Base-by-base conservation (phyloP, 92 coral and sea anemone species). In the Virgularia gustaviana region DNA sequence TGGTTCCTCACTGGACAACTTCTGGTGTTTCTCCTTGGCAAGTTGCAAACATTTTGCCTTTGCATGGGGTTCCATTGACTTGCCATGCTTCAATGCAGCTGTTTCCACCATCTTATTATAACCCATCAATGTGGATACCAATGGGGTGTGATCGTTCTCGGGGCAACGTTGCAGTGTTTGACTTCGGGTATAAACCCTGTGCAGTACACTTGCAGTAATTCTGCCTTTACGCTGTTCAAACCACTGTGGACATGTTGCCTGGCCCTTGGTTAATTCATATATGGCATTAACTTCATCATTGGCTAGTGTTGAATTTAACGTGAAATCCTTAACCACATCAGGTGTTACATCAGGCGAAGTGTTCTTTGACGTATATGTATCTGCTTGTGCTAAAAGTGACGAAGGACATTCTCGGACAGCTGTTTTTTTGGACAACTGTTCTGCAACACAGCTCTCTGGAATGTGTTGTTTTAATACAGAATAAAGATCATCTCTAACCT, bases 91-190 rank as follows among this genome's bases (percentile, higher is more conserved):
- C n/a, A n/a, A n/a, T n/a, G n/a, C n/a, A n/a, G n/a, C n/a, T n/a
- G n/a, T n/a, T n/a, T 41, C 47, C 47, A 41, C 47, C 47, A 41
- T 41, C n/a, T 41, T 41, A 41, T 41, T 41, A 41, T 41, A n/a
- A n/a, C n/a, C n/a, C n/a, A n/a, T n/a, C n/a, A n/a, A n/a, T n/a
- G n/a, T n/a, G n/a, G n/a, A n/a, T 41, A 41, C 47, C 47, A 41
- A 41, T 16, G 47, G 47, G 47, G 47, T 41, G 47, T 41, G 47
- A 41, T 41, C 47, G 9, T 41, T 41, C 47, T 41, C 47, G n/a
- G 47, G 47, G 47, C 47, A 41, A 41, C n/a, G 47, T 41, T 41
- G 47, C 47, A 41, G 47, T 41, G 47, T 41, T 41, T 41, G 47
- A 41, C 47, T 41, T 41, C 47, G 47, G 47, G 47, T 41, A 41